A percentile compares a stretch with the other conserved stretches of the same genome.
Conservation (phyloP, 2,888 invertebrate genomes). For the Oscheius sp. region DNA sequence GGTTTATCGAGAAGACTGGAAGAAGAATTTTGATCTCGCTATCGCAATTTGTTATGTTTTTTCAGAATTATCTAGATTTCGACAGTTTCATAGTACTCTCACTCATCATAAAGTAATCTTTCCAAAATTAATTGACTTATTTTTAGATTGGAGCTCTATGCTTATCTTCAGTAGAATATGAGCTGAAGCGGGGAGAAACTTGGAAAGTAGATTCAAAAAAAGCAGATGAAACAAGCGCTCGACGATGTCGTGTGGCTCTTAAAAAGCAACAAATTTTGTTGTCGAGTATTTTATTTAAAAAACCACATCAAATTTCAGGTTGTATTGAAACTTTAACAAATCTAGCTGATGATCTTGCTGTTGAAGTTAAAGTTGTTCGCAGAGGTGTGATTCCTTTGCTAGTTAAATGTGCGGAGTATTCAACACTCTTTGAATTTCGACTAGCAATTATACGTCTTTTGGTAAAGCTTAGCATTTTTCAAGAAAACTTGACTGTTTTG, state of each 20-base stretch:
- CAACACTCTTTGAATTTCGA: conserved; percentile 14
- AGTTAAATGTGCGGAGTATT: conserved; percentile 81
- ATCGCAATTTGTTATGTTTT: conserved; percentile 96
- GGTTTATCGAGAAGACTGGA: conserved; percentile 96
- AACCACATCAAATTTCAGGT: conserved; percentile 76
- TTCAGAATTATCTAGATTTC: conserved; percentile 94
- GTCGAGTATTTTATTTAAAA: conserved; percentile 73
- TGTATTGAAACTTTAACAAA: conserved; percentile 91
- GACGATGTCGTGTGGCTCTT: conserved; percentile 85
- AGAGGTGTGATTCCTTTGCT: conserved; percentile 75
- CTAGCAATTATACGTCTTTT: conserved; percentile 76
- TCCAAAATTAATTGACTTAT: neutral
- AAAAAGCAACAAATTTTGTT: conserved; percentile 93
- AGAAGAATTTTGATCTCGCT: conserved; percentile 91
- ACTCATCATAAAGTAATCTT: conserved; percentile 87
- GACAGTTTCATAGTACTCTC: conserved; percentile 91
- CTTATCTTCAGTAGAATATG: conserved; percentile 94
- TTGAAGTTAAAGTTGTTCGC: conserved; percentile 93
- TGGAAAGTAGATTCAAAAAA: conserved; percentile 77
- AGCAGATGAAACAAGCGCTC: conserved; percentile 70
- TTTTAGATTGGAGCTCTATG: conserved; percentile 82
- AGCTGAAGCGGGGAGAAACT: conserved; percentile 89
- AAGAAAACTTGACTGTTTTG: conserved; percentile 93
- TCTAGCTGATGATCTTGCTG: conserved; percentile 91
- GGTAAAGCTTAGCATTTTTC: conserved; percentile 91